Base-by-base conservation (phyloP, 2,888 invertebrate species). In the Aricia artaxerxes region DNA sequence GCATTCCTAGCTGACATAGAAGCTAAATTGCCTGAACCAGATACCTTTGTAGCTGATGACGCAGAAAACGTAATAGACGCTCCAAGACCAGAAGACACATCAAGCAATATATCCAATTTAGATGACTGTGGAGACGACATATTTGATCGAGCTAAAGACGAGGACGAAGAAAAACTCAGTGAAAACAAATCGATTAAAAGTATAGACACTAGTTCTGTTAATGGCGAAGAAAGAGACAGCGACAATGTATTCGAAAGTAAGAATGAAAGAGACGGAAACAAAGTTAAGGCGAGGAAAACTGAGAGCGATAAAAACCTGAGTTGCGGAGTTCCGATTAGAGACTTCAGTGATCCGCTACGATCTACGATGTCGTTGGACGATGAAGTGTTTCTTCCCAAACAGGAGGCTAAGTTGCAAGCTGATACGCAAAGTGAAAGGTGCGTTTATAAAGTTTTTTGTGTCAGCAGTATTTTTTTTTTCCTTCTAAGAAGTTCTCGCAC, bases 1-100 rank as follows among this genome's bases (percentile, higher is more conserved):
- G 97, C 98, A 0, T 99, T 98, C 89, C 95, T 98, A 92, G 98
- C 98, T 82, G 98, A 98, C 87, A 98, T 97, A 84, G 98, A 92
- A 83, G 94, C 94, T 0, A 84, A 89, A 0, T 78, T 95, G n/a
- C 95, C 94, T 0, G 92, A 93, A 84, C 88, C 93, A 0, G 93
- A 93, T 1, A 89, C 88, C 0, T 94, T 94, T 73, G 91, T 89
- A 1, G 93, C 92, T 49, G 87, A 88, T 0, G 84, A 83, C 44
- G 44, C 73, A 9, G 44, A 40, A 7, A 24, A 40, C 44, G 73
- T 73, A 44, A 44, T 69, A 38, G 69, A 69, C 35, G 69, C 69
- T 35, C 69, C 69, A 4, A 69, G 69, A 69, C 69, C 4, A 5
- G 69, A 69, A 69, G 69, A 69, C 13, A 35, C 69, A 5, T 69